Base-by-base conservation (phyloP, 2,888 invertebrate species). In the Lithophane leautieri region DNA sequence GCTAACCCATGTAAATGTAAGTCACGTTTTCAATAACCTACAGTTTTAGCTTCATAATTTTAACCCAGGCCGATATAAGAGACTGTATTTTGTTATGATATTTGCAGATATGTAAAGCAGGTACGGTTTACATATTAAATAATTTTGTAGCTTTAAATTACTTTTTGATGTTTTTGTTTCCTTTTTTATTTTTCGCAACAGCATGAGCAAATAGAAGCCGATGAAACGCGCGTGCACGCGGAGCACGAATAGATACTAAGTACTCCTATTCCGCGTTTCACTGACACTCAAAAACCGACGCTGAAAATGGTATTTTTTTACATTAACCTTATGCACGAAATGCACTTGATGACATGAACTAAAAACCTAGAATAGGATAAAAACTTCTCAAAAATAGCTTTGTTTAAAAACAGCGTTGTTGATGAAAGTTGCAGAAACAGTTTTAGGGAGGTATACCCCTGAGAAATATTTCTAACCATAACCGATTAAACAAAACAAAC, bases 21-120 rank as follows among this genome's bases (percentile, higher is more conserved):
- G 96, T 95, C 96, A 96, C 96, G 96, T 96, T 95, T 96, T 96
- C 96, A 96, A 96, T 96, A 96, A 96, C 95, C 94, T 95, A 94
- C 96, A 95, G 95, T 96, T 96, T 96, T 95, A 95, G 95, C 95
- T 95, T 96, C 96, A 96, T 96, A 96, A 96, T 96, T 96, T 96
- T 93, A 95, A 94, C 95, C 94, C 95, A 88, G 90, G 91, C 94
- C 94, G 94, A 95, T 96, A 95, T 96, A 94, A 95, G 93, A 95
- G 93, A 95, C 92, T 95, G 94, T 95, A 95, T 95, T 95, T 94
- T 94, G 95, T 95, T 94, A 94, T 93, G 93, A 95, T 95, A 95
- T 93, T 94, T 93, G 91, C 92, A 81, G 70, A 81, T 83, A 86
- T 87, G 80, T 83, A 91, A 91, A 90, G 88, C 86, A 89, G 89